Percentiles rank a stretch among this genome's conserved stretches.
phyloP scores from a whole-genome alignment of 2,113 vertebrate species.

The Conger conger region DNA sequence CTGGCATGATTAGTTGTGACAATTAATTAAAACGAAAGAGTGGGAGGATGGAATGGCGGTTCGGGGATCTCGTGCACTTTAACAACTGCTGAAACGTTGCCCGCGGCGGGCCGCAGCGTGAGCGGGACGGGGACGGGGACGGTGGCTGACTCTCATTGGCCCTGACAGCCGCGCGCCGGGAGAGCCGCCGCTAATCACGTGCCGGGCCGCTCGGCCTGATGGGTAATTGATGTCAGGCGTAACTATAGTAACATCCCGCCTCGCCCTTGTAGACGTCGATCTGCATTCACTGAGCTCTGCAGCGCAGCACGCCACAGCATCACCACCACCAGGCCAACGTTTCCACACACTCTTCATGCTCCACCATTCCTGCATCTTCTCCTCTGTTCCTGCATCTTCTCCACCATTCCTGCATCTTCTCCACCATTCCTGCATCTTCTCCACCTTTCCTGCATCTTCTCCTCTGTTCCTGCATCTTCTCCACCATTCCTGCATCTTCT shows the following conservation, averaged over 20 bases:
- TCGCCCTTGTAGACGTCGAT: neutral
- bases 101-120: neutral
- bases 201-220: neutral
- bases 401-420: too few relatives aligned
- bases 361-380: too few relatives aligned
- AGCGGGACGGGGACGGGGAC: too few relatives aligned
- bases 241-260: neutral
- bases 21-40: neutral
- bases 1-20: conserved; percentile 3
- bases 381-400: too few relatives aligned
- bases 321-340: too few relatives aligned
- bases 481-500: too few relatives aligned
- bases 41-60: neutral
- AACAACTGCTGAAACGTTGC: neutral
- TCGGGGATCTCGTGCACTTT: neutral
- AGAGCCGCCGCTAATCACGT: neutral
- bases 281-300: neutral
- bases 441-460: too few relatives aligned
- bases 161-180: neutral
- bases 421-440: too few relatives aligned
- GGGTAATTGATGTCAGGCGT: neutral
- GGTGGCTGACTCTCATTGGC: neutral
- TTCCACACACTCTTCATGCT: too few relatives aligned
- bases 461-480: too few relatives aligned
- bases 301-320: neutral